Conservation (phyloP, 2,113 vertebrate genomes). For the Zosterops japonicus region DNA sequence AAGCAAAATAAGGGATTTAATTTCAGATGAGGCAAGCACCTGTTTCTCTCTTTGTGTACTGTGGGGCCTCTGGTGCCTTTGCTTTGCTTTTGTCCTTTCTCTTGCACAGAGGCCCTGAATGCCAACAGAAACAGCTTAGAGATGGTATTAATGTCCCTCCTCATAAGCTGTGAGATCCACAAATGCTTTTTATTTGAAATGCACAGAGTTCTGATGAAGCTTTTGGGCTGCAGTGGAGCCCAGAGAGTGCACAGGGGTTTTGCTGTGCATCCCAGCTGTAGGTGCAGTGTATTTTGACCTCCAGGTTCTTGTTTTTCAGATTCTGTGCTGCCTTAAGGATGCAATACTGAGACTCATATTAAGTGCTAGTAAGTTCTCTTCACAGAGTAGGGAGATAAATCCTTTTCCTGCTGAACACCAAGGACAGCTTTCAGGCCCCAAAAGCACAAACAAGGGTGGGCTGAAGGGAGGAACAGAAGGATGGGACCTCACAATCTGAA, state of each 20-base stretch:
- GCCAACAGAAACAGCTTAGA: neutral
- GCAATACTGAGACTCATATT: neutral
- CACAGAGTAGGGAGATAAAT: neutral
- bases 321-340: neutral
- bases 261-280: fast-evolving
- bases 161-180: neutral
- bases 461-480: neutral
- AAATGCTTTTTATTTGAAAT: neutral
- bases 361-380: neutral
- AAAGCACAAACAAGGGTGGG: neutral
- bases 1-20: neutral
- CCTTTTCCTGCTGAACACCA: neutral
- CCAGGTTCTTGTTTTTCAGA: neutral
- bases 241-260: fast-evolving
- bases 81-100: neutral
- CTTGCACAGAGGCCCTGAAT: neutral
- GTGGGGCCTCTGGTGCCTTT: fast-evolving
- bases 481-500: neutral
- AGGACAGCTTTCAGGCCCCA: neutral
- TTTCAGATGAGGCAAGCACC: neutral
- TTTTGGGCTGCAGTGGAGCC: neutral
- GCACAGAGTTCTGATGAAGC: fast-evolving
- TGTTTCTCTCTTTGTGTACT: neutral
- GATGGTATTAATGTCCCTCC: neutral
- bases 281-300: neutral